Conservation (phyloP, 2,113 vertebrate species). For the Ctenomys sociabilis region DNA sequence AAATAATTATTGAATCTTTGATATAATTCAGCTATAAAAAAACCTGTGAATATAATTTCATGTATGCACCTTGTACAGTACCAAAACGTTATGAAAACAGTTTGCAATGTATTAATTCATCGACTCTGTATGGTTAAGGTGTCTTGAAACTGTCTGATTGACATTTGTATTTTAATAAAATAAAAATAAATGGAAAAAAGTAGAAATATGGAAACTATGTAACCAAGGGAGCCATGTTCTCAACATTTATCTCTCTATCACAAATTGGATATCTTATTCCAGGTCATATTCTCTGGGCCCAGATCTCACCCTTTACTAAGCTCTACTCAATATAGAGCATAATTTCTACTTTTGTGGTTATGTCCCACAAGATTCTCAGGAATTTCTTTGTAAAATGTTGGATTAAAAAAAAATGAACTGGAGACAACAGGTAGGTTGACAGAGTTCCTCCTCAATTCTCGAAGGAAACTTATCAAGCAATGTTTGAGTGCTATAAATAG, state of each 20-base stretch:
- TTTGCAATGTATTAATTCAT: too few species aligned
- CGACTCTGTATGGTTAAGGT: too few species aligned
- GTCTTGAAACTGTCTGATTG: too few species aligned
- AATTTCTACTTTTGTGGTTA: slow-evolving; percentile 90
- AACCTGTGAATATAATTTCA: too few species aligned
- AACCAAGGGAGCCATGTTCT: slow-evolving; percentile 88
- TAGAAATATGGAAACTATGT: slow-evolving; percentile 95
- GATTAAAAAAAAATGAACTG: slow-evolving; percentile 90
- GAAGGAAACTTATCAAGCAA: slow-evolving; percentile 89
- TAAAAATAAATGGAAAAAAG: slow-evolving; percentile 87
- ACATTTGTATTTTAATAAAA: too few species aligned
- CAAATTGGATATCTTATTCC: slow-evolving; percentile 95
- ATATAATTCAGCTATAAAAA: too few species aligned
- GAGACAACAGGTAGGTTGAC: slow-evolving; percentile 87
- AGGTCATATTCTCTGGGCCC: slow-evolving; percentile 95
- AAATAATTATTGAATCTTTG: too few species aligned
- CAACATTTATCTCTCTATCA: slow-evolving; percentile 95
- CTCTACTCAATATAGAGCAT: slow-evolving; percentile 90
- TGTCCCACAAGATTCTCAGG: slow-evolving; percentile 91
- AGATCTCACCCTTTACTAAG: slow-evolving; percentile 90
- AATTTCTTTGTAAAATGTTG: slow-evolving; percentile 92
- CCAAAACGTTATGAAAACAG: too few species aligned
- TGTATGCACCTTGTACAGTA: too few species aligned
- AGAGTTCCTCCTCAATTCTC: slow-evolving; percentile 87
- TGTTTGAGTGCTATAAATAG: slow-evolving; percentile 91